Evolutionary conservation across 2,888 invertebrate genomes (phyloP).

Genomic region (Minunthozetes semirufus): DNA sequence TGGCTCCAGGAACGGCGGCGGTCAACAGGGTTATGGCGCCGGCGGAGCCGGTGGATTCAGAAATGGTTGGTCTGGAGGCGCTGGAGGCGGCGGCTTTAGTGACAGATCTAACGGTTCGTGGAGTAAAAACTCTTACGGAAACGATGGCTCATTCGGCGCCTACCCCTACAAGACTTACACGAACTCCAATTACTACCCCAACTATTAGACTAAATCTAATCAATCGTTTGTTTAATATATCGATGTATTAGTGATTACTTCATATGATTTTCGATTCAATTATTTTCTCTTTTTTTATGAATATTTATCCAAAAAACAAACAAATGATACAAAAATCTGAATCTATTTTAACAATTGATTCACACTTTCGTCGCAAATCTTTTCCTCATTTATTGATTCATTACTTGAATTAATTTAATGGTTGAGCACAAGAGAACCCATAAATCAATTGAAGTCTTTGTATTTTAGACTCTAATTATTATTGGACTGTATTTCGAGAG

Average conservation of each 20-base stretch:
- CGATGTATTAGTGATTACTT: too few relatives aligned
- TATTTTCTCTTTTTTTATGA: too few relatives aligned
- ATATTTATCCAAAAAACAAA: too few relatives aligned
- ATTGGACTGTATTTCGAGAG: neutral
- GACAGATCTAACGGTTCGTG: neutral
- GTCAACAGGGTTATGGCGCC: conserved; percentile 43
- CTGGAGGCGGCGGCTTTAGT: neutral
- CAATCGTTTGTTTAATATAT: neutral
- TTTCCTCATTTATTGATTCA: too few relatives aligned
- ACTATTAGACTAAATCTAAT: neutral
- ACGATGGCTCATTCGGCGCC: conserved; percentile 9
- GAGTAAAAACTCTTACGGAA: conserved; percentile 3
- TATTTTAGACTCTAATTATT: neutral
- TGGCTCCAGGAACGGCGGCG: conserved; percentile 29
- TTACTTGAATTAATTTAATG: too few relatives aligned
- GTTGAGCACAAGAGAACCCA: neutral
- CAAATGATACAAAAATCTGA: too few relatives aligned
- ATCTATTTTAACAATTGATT: too few relatives aligned
- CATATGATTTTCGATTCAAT: too few relatives aligned
- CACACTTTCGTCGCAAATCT: too few relatives aligned
- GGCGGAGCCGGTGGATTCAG: conserved; percentile 50
- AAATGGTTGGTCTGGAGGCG: neutral
- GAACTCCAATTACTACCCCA: conserved; percentile 32
- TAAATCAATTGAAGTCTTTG: neutral
- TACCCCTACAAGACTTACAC: conserved; percentile 26